A percentile compares a stretch with the other conserved stretches of the same genome.
phyloP scores from a whole-genome alignment of 2,113 vertebrate genomes.

The Sinocyclocheilus anophthalmus region DNA sequence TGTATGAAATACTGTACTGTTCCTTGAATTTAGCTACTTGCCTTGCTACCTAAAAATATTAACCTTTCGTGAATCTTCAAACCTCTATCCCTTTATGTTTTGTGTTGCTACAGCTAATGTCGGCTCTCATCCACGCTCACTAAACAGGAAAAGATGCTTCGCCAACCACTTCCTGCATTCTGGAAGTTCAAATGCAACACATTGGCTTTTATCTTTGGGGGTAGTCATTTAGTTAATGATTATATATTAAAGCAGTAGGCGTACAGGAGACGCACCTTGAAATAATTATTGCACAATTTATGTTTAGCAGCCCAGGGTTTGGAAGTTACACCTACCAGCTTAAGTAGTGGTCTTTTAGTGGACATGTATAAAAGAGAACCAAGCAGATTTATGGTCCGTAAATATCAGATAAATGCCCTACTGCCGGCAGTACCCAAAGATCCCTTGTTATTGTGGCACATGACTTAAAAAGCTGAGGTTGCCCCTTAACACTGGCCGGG shows the following conservation, averaged over 20 bases:
- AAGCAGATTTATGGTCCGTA: not conserved
- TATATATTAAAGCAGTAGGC: not conserved
- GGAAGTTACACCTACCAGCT: constrained; percentile 18
- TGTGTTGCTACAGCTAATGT: not conserved
- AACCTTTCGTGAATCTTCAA: not conserved
- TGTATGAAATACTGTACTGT: not conserved
- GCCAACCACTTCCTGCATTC: constrained; percentile 14
- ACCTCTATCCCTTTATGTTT: not conserved
- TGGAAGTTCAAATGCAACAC: constrained; percentile 19
- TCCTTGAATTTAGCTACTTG: not conserved
- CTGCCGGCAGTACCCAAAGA: not conserved
- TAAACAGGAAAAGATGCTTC: not conserved
- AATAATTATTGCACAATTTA: constrained; percentile 41
- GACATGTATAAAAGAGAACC: constrained; percentile 11
- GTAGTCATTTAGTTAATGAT: constrained; percentile 44
- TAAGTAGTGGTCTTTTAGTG: not conserved
- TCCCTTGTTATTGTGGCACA: constrained; percentile 5
- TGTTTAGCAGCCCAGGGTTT: constrained; percentile 21
- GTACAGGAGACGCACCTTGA: constrained; percentile 48
- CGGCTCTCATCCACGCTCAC: not conserved
- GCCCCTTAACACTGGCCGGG: not conserved
- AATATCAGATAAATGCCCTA: not conserved
- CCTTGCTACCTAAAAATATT: not conserved
- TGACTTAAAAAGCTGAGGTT: not conserved
- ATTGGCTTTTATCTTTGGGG: constrained; percentile 32